A percentile compares a stretch with the other conserved stretches of the same genome.
Evolutionary conservation across 2,797 vertebrate species (phyloP).

Genomic region (Setipinna tenuifilis): DNA sequence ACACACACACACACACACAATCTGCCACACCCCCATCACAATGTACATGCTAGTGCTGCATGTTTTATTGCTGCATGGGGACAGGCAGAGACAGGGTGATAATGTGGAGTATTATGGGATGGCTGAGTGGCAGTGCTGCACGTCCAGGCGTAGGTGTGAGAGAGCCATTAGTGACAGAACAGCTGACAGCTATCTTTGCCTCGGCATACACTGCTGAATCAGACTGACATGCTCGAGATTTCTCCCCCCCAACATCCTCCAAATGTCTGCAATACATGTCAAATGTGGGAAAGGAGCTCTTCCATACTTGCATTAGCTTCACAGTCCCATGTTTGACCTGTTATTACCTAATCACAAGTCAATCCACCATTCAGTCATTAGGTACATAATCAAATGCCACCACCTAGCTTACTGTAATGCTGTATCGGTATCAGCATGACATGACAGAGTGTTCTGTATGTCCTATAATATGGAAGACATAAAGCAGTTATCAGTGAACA

Average conservation of each 20-base stretch:
- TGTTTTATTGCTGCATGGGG: neutral
- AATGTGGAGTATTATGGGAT: neutral
- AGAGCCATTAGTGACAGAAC: neutral
- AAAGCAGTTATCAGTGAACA: no score
- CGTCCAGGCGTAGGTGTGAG: neutral
- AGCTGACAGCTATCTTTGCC: neutral
- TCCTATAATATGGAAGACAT: no score
- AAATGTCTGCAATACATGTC: neutral
- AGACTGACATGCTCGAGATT: neutral
- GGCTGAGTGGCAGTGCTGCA: neutral
- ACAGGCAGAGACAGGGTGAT: neutral
- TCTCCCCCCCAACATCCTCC: neutral
- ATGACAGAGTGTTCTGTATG: no score
- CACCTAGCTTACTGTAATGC: no score
- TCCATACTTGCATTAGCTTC: no score
- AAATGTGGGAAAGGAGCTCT: no score
- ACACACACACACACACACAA: neutral
- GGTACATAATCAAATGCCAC: no score
- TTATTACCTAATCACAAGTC: no score
- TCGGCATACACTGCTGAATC: neutral
- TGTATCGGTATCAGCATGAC: no score
- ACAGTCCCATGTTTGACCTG: no score
- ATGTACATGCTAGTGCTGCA: neutral
- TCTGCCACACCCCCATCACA: neutral
- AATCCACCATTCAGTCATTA: no score